A percentile compares a stretch with the other conserved stretches of the same genome.
Conservation (phyloP, 1,140 invertebrate genomes). For the Cydia amplana region DNA sequence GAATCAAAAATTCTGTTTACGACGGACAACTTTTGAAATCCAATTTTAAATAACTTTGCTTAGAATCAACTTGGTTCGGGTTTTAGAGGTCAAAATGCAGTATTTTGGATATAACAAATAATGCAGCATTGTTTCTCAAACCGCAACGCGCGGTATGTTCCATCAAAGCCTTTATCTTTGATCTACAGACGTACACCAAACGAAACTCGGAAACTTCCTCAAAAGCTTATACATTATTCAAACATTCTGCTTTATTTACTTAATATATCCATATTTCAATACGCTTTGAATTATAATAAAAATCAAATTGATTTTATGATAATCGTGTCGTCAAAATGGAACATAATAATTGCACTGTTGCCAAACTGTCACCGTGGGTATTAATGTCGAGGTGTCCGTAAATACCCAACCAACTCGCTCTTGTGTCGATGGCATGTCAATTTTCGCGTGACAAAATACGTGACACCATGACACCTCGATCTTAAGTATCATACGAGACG, state of each 20-base stretch:
- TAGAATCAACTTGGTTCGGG: background rate
- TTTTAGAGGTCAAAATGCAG: background rate
- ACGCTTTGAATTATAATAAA: conserved; percentile 10
- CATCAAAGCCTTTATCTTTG: conserved; percentile 25
- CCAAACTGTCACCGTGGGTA: background rate
- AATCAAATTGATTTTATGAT: conserved; percentile 12
- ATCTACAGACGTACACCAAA: conserved; percentile 13
- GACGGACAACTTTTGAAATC: background rate
- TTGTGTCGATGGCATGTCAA: background rate
- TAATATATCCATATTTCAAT: background rate
- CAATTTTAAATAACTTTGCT: background rate
- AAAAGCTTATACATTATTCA: conserved; percentile 24
- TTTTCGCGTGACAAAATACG: background rate
- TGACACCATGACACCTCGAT: background rate
- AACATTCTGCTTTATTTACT: conserved; percentile 16
- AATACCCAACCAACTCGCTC: background rate
- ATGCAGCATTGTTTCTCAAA: conserved; percentile 1
- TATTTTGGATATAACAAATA: background rate
- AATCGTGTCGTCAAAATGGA: conserved; percentile 3
- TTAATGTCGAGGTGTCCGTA: background rate
- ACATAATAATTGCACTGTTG: background rate
- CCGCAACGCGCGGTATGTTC: conserved; percentile 2
- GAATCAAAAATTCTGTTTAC: background rate
- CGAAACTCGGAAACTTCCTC: conserved; percentile 16
- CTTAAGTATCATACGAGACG: background rate